Conservation (phyloP, 2,888 invertebrate genomes). For the Chydorus sphaericus region DNA sequence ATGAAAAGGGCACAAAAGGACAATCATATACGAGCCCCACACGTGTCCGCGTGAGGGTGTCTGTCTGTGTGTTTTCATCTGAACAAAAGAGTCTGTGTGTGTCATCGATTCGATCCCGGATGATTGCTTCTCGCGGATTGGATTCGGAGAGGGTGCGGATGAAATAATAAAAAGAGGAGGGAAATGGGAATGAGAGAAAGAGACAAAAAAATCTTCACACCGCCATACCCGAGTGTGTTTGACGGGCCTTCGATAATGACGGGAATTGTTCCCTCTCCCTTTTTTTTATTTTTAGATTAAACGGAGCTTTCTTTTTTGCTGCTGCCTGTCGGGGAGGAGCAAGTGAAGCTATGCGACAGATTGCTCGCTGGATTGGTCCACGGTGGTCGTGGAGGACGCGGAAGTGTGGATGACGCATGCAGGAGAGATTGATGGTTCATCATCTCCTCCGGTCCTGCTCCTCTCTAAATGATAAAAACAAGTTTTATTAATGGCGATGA, state of each 20-base stretch:
- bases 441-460: background rate
- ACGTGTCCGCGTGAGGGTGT: too few relatives aligned
- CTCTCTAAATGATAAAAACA: background rate
- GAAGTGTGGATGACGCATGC: background rate
- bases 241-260: background rate
- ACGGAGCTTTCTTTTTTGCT: conserved; percentile 14
- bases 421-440: background rate
- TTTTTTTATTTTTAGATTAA: background rate
- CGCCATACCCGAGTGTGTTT: too few relatives aligned
- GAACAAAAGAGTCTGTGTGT: background rate
- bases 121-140: conserved; percentile 3
- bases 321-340: too few relatives aligned
- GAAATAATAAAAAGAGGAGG: background rate
- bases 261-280: background rate
- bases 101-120: conserved; percentile 2
- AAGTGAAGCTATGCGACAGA: too few relatives aligned
- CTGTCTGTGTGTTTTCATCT: background rate
- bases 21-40: too few relatives aligned
- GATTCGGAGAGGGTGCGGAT: background rate
- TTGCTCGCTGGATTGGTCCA: conserved; percentile 3
- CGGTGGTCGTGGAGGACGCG: background rate
- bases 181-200: background rate
- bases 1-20: too few relatives aligned
- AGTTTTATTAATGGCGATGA: too few relatives aligned
- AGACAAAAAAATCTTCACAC: background rate